phyloP scores from a whole-genome alignment of 2,113 vertebrate genomes.

The Syngnathus typhle region DNA sequence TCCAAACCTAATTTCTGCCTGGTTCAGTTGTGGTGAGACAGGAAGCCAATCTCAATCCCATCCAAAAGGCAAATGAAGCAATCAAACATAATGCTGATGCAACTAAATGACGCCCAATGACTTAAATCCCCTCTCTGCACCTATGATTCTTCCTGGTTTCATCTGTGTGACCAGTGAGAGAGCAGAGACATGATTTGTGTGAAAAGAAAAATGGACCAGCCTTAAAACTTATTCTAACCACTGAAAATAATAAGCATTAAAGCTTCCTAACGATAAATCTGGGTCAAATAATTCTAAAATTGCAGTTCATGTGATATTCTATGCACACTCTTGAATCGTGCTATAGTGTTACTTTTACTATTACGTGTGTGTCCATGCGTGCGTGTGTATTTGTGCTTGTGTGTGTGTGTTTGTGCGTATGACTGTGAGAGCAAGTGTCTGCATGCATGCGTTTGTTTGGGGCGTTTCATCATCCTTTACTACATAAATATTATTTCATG shows the following conservation, averaged over 20 bases:
- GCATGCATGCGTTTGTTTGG: constrained; percentile 7
- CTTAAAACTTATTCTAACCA: background rate
- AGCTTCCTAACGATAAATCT: background rate
- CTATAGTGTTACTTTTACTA: constrained; percentile 8
- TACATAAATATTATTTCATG: constrained; percentile 43
- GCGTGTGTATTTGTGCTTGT: background rate
- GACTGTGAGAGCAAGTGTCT: background rate
- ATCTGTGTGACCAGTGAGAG: background rate
- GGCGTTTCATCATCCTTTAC: constrained; percentile 35
- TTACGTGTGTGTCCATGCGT: background rate
- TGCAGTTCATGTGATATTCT: background rate
- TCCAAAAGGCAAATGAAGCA: background rate
- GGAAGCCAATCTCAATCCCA: background rate
- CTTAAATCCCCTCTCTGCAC: too few species aligned
- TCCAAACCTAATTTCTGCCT: background rate
- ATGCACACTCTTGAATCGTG: constrained; percentile 5
- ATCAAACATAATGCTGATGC: background rate
- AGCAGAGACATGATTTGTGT: background rate
- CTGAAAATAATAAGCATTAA: background rate
- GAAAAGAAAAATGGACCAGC: background rate
- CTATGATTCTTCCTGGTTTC: background rate
- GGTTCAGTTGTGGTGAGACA: background rate
- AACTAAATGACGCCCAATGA: too few species aligned
- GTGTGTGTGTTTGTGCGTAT: background rate
- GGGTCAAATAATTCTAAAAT: constrained; percentile 3